Base-by-base conservation (phyloP, 2,888 invertebrate species). In the Torymus auratus region DNA sequence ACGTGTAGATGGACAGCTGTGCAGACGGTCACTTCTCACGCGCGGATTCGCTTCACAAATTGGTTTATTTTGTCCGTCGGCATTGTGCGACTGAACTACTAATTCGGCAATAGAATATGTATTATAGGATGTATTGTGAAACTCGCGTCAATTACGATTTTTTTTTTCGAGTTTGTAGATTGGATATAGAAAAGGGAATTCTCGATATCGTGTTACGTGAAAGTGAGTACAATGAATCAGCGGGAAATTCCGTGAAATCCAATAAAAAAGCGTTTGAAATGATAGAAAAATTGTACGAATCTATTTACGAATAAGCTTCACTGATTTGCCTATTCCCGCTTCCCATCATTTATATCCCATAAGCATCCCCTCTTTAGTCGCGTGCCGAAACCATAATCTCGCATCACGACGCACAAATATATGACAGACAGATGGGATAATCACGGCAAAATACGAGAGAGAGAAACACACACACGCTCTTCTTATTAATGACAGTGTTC, bases 401-500 rank as follows among this genome's bases (percentile, higher is more conserved):
- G 41, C 14, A 58, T 60, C 13, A 71, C 13, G 11, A 41, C 28
- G 41, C 14, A 23, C 58, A 67, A 74, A 17, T 50, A 17, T 50
- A 15, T 3, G 10, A 50, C 17, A 65, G 68, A 76, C 28, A 17
- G 17, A 75, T 67, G 74, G 58, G 41, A 67, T 15, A 55, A 23
- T n/a, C 28, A 28, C 28, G 28, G 28, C 28, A 28, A 28, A 28
- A 28, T 28, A 28, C 28, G 28, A 7, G 7, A 28, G 4, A 4
- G 28, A 28, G 2, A 28, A 0, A 28, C 28, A 28, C 28, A 2
- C 7, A 2, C 28, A 28, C 7, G 28, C n/a, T 41, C 17, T 69
- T 76, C 55, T 74, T 76, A 55, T 69, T 76, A 76, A 61, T 68
- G 68, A 68, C 7, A 28, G 28, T 28, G 28, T 28, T 28, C 28